phyloP scores from a whole-genome alignment of 92 coral and sea anemone genomes.

The Porites divaricata region DNA sequence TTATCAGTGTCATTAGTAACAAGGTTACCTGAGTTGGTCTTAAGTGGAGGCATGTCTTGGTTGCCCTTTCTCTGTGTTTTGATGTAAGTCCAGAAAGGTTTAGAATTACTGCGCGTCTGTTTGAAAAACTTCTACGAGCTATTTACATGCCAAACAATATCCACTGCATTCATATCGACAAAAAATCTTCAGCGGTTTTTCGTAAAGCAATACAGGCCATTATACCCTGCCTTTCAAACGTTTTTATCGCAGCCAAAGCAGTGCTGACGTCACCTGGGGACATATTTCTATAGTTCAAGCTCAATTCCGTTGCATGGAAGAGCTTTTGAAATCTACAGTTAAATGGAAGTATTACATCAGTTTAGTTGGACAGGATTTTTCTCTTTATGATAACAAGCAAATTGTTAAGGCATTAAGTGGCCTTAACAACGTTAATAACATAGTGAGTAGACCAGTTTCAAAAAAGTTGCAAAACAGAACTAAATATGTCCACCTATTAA shows the following conservation, averaged over 20 bases:
- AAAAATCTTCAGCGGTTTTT: slow-evolving; percentile 41
- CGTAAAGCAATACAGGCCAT: slow-evolving; percentile 42
- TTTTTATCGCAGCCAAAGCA: slow-evolving; percentile 48
- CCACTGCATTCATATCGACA: slow-evolving; percentile 75
- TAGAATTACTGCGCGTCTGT: slow-evolving; percentile 54
- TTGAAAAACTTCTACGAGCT: slow-evolving; percentile 63
- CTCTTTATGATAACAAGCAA: slow-evolving; percentile 63
- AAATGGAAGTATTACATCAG: slow-evolving; percentile 74
- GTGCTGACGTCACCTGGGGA: slow-evolving; percentile 65
- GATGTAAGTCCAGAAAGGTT: too few relatives aligned
- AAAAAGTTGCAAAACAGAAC: not conserved
- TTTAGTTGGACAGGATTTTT: slow-evolving; percentile 76
- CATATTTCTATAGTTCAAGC: slow-evolving; percentile 53
- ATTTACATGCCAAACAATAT: slow-evolving; percentile 74
- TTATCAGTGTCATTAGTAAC: too few relatives aligned
- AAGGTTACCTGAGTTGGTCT: too few relatives aligned
- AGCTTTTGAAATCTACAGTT: slow-evolving; percentile 41
- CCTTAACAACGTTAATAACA: slow-evolving; percentile 48
- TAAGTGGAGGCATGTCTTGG: too few relatives aligned
- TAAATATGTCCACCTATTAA: not conserved
- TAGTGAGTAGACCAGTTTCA: slow-evolving; percentile 25
- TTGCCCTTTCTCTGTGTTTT: too few relatives aligned
- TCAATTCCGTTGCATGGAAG: slow-evolving; percentile 60
- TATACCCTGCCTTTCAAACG: slow-evolving; percentile 60
- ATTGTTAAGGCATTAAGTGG: slow-evolving; percentile 52